These are phyloP conservation scores for Acipenser transmontanus DNA, from an alignment of 2,797 vertebrate genomes.

Conservation along the genomic window DNA sequence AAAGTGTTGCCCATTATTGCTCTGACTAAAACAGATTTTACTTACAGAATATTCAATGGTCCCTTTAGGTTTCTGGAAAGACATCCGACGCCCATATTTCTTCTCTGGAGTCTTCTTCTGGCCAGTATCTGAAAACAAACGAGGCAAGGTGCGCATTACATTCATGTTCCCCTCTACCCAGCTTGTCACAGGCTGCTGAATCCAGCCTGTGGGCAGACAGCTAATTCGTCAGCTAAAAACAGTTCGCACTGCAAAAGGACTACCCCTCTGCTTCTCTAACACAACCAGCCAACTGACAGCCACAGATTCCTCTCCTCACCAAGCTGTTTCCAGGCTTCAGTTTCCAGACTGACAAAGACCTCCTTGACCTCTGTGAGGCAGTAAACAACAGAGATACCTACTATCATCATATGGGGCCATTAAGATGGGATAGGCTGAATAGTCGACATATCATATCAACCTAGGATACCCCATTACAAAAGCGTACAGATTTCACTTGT, in stretches of 20 bases:
- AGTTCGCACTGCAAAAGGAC: slow-evolving; percentile 49
- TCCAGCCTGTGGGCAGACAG: slow-evolving; percentile 71
- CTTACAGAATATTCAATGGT: slow-evolving; percentile 94
- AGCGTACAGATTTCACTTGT: no score
- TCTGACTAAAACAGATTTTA: slow-evolving; percentile 32
- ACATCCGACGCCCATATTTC: slow-evolving; percentile 98
- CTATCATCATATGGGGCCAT: slow-evolving; percentile 16
- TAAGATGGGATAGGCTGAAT: slow-evolving; percentile 23
- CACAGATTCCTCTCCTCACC: slow-evolving; percentile 46
- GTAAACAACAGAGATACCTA: slow-evolving; percentile 29
- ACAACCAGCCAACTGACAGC: slow-evolving; percentile 58
- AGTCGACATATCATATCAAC: slow-evolving; percentile 1
- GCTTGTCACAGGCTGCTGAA: slow-evolving; percentile 72
- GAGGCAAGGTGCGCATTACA: slow-evolving; percentile 78
- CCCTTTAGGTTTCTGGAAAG: slow-evolving; percentile 95
- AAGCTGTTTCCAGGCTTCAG: slow-evolving; percentile 44
- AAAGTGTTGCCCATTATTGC: not conserved
- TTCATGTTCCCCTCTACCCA: slow-evolving; percentile 78
- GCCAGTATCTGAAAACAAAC: slow-evolving; percentile 87
- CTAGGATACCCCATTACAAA: slow-evolving; percentile 13
- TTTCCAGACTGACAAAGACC: slow-evolving; percentile 42
- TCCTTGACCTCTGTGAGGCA: slow-evolving; percentile 39
- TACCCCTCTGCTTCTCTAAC: slow-evolving; percentile 31
- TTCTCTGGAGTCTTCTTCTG: slow-evolving; percentile 96
- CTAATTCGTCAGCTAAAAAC: slow-evolving; percentile 71